Conservation (phyloP, 1,140 invertebrate species). For the Phymastichus coffea region DNA sequence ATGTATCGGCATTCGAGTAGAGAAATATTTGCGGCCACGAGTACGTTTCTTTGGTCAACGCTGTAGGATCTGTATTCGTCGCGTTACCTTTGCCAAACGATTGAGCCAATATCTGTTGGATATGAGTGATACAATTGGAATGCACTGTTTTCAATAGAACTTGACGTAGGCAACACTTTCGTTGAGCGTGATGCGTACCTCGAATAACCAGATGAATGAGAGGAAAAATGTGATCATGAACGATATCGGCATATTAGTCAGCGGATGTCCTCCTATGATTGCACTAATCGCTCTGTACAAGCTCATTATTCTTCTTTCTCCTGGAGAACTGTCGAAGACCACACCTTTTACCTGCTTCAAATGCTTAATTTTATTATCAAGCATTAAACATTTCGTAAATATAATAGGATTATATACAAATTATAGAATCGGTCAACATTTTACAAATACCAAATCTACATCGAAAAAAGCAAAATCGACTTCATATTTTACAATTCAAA, state of each 20-base stretch:
- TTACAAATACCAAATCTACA: too few species aligned
- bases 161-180: neutral
- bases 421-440: too few species aligned
- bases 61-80: conserved; percentile 41
- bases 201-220: conserved; percentile 62
- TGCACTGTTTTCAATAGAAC: neutral
- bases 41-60: conserved; percentile 52
- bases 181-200: conserved; percentile 47
- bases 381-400: too few species aligned
- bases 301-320: conserved; percentile 61
- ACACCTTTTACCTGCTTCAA: conserved; percentile 67
- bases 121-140: neutral
- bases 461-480: too few species aligned
- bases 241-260: conserved; percentile 59
- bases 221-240: conserved; percentile 60
- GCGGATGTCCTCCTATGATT: conserved; percentile 59
- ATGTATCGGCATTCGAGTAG: conserved; percentile 70
- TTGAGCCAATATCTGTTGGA: conserved; percentile 36
- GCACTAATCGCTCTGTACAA: conserved; percentile 63
- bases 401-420: too few species aligned
- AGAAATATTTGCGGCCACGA: conserved; percentile 72
- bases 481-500: too few species aligned
- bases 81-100: conserved; percentile 35
- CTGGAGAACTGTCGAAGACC: conserved; percentile 76
- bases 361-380: too few species aligned